Evolutionary conservation across 1,140 invertebrate species (phyloP).

Genomic region (Heliconius hermathena): DNA sequence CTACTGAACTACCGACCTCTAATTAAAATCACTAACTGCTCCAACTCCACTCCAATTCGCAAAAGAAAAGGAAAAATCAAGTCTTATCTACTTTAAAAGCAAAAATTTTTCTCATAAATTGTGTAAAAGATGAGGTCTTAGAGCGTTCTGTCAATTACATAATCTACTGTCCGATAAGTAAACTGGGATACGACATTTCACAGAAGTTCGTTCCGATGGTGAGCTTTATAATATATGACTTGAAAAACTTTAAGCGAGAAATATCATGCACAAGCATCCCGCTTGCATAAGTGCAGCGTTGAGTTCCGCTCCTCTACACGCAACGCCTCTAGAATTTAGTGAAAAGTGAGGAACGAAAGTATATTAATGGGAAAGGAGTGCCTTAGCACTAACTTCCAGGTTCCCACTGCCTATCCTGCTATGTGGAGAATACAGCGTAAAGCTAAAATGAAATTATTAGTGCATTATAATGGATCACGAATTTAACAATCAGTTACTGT

Average conservation of each 20-base stretch:
- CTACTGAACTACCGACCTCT: background rate
- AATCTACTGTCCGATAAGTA: background rate
- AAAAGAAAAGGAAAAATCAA: background rate
- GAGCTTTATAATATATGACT: background rate
- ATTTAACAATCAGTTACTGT: too few species aligned
- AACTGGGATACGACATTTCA: background rate
- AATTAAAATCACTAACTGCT: background rate
- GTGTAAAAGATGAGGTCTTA: background rate
- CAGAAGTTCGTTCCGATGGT: background rate
- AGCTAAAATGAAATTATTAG: too few species aligned
- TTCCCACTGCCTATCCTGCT: too few species aligned
- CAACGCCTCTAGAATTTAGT: too few species aligned
- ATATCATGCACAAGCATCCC: too few species aligned
- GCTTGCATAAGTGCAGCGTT: too few species aligned
- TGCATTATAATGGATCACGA: too few species aligned
- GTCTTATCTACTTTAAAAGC: background rate
- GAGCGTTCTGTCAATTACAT: constrained; percentile 11
- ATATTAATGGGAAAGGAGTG: too few species aligned
- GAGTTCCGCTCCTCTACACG: too few species aligned
- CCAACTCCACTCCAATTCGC: background rate
- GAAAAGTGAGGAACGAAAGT: too few species aligned
- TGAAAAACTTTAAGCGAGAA: background rate
- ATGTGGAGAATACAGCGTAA: too few species aligned
- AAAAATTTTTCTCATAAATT: background rate
- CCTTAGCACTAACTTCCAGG: too few species aligned